A percentile compares a stretch with the other conserved stretches of the same genome.
Conservation (phyloP, 2,888 invertebrate species). For the Catocala sponsa region DNA sequence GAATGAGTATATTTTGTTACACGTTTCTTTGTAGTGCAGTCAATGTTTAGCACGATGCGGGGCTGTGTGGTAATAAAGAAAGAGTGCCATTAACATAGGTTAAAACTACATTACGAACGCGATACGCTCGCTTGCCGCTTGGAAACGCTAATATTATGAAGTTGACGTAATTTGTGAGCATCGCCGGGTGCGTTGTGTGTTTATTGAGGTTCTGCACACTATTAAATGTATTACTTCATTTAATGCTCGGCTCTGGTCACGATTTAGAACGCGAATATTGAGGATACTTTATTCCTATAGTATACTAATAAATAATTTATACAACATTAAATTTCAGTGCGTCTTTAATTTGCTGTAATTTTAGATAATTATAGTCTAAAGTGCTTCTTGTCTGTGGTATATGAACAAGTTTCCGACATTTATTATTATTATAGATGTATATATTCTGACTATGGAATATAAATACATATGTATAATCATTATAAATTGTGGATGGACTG, state of each 20-base stretch:
- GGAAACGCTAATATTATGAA: constrained; percentile 71
- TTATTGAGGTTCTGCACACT: constrained; percentile 47
- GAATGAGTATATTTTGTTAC: constrained; percentile 31
- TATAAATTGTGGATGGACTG: no score
- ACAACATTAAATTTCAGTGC: no score
- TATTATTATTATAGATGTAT: no score
- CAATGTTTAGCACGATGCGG: constrained; percentile 51
- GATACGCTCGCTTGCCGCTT: constrained; percentile 73
- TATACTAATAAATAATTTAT: no score
- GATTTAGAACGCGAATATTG: not conserved
- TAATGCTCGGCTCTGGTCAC: constrained; percentile 2
- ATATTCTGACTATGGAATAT: no score
- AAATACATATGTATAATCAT: no score
- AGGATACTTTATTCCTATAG: no score
- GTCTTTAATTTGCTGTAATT: no score
- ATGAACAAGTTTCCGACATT: no score
- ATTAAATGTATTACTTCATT: constrained; percentile 30
- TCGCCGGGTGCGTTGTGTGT: constrained; percentile 35
- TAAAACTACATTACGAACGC: constrained; percentile 81
- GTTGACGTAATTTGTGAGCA: constrained; percentile 65
- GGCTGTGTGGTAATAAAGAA: constrained; percentile 49
- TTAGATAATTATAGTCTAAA: no score
- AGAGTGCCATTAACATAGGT: constrained; percentile 81
- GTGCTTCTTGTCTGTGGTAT: no score
- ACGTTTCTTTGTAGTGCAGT: not conserved